Base-by-base conservation (phyloP, 2,888 invertebrate genomes). In the Pandemis corylana region DNA sequence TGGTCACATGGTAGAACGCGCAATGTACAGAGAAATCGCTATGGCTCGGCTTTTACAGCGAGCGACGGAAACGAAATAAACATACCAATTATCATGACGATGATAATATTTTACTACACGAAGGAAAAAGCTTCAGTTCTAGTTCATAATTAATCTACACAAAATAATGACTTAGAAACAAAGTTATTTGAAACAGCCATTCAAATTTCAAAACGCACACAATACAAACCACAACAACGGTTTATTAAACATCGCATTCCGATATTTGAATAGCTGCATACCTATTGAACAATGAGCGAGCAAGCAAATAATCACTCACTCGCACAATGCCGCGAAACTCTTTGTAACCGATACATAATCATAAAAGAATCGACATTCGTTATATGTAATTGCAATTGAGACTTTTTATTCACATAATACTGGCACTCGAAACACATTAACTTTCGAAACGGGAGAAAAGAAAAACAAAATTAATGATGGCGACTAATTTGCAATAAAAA, bases 381-480 rank as follows among this genome's bases (percentile, higher is more conserved):
- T 87, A 87, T 87, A 36, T 36, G 28, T 36, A 87, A 84, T 85
- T 85, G 85, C 82, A 85, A 89, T 88, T 88, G 87, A 89, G 84
- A 82, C 80, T 87, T 85, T 86, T 84, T 83, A 77, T 78, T 80
- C 85, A 85, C 78, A 79, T 83, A 82, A 86, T 84, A 83, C 83
- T 83, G 81, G 83, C 88, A 89, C 91, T 92, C 87, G 89, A 90
- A 89, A 87, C 87, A 82, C 83, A 90, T 91, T 91, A 91, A 90
- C 90, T 90, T 91, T 88, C 87, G 80, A 82, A 83, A 83, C 80
- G 80, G 76, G 82, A 85, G 87, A 90, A 91, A 91, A 89, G 90
- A 90, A 92, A 92, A 93, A 93, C 91, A 91, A 93, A 93, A 94
- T 94, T 94, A 94, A 94, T 94, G 93, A 93, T 93, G 91, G 91